phyloP scores from a whole-genome alignment of 2,888 invertebrate genomes.

The Parelbella ahira region DNA sequence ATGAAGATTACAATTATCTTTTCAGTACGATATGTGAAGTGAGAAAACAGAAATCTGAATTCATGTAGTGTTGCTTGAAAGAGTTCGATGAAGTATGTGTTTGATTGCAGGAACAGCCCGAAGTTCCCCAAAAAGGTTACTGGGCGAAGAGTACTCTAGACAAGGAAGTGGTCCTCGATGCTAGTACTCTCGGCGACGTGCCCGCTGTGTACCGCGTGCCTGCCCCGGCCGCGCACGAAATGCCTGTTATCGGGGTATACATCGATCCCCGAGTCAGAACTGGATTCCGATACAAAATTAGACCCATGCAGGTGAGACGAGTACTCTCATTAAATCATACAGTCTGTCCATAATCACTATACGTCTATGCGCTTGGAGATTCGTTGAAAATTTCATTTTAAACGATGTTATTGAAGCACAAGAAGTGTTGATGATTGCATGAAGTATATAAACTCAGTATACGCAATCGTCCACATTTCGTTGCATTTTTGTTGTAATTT shows the following conservation, averaged over 20 bases:
- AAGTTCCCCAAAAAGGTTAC: conserved; percentile 49
- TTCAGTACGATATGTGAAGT: conserved; percentile 10
- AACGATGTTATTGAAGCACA: not conserved
- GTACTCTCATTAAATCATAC: conserved; percentile 39
- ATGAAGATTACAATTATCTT: not conserved
- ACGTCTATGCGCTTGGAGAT: conserved; percentile 52
- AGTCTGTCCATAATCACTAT: conserved; percentile 37
- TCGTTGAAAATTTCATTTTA: conserved; percentile 39
- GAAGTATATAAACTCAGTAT: conserved; percentile 28
- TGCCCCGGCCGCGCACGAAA: conserved; percentile 81
- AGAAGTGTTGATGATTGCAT: conserved; percentile 71
- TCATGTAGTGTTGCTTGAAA: no score
- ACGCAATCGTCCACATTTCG: conserved; percentile 70
- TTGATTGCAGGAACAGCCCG: conserved; percentile 60
- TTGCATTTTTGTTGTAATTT: conserved; percentile 5
- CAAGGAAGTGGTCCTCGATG: conserved; percentile 76
- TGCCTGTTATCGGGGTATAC: conserved; percentile 86
- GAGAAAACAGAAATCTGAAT: no score
- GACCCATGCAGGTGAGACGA: conserved; percentile 82
- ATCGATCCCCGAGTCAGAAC: conserved; percentile 86
- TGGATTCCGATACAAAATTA: conserved; percentile 87
- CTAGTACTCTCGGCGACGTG: conserved; percentile 82
- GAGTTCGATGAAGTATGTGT: no score
- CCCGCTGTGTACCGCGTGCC: conserved; percentile 84
- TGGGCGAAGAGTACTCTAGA: conserved; percentile 51